Conservation (phyloP, 2,797 vertebrate genomes). For the Neopelma chrysocephalum region DNA sequence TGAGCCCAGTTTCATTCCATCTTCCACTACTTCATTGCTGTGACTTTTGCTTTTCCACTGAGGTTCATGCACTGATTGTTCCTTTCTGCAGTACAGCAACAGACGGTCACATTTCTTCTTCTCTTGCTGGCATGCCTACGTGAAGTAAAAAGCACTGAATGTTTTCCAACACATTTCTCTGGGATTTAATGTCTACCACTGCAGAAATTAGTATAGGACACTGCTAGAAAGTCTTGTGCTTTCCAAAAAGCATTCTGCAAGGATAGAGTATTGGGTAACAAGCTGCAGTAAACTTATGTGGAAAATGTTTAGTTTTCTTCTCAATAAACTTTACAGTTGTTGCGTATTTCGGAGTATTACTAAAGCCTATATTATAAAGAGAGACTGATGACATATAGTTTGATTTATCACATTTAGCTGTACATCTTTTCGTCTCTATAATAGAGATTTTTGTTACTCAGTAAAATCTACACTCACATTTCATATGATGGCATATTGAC, state of each 20-base stretch:
- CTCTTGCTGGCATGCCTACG: fast-evolving
- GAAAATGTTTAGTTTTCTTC: not conserved
- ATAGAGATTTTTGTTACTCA: not conserved
- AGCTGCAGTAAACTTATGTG: not conserved
- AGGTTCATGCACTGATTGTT: not conserved
- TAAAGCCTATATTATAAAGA: not conserved
- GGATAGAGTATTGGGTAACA: not conserved
- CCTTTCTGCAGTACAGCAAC: not conserved
- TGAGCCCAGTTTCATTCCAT: not conserved
- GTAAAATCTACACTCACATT: not conserved
- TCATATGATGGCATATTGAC: not conserved
- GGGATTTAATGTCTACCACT: not conserved
- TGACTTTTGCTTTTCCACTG: not conserved
- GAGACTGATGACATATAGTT: not conserved
- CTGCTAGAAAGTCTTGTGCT: not conserved
- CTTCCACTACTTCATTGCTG: fast-evolving
- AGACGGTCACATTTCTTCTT: not conserved
- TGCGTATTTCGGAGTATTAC: not conserved
- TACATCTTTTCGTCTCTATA: not conserved
- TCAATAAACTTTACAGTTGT: not conserved
- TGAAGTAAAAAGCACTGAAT: not conserved
- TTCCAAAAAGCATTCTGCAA: not conserved
- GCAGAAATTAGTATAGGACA: not conserved
- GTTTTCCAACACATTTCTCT: not conserved
- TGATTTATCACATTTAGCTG: not conserved